A percentile compares a stretch with the other conserved stretches of the same genome.
Evolutionary conservation across 2,113 vertebrate genomes (phyloP).

Genomic region (Lophura nycthemera): DNA sequence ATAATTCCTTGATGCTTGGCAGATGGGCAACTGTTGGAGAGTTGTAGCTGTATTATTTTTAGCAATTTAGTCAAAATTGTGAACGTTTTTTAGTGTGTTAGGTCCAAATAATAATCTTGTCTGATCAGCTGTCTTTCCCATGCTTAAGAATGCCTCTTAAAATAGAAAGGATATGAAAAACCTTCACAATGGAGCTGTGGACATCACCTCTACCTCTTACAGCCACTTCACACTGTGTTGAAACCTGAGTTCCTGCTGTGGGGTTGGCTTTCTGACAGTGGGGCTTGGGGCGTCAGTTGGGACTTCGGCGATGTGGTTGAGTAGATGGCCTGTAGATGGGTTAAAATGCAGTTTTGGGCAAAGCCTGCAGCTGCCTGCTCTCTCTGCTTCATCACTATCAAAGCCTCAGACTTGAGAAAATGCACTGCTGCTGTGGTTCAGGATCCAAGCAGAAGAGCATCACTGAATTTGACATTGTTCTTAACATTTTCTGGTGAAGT

Average conservation of each 20-base stretch:
- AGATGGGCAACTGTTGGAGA: neutral
- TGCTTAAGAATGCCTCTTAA: neutral
- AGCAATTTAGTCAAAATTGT: neutral
- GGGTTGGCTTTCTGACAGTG: neutral
- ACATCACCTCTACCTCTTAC: neutral
- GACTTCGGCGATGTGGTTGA: too few relatives aligned
- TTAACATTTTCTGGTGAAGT: conserved; percentile 13
- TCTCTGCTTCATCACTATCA: neutral
- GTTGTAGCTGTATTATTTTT: neutral
- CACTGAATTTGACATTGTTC: neutral
- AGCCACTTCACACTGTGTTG: neutral
- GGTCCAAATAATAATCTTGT: neutral
- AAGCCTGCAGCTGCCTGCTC: neutral
- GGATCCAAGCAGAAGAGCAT: neutral
- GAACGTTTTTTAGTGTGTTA: neutral
- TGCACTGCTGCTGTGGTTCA: neutral
- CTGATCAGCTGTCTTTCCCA: neutral
- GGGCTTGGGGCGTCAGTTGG: neutral
- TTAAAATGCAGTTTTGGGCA: neutral
- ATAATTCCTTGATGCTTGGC: neutral
- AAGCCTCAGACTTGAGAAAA: neutral
- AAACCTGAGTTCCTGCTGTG: neutral
- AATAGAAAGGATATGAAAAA: neutral
- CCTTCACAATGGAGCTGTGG: neutral
- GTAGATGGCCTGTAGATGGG: neutral